A percentile compares a stretch with the other conserved stretches of the same genome.
Evolutionary conservation across 2,888 invertebrate species (phyloP).

Genomic region (Eristalinus sepulchralis): DNA sequence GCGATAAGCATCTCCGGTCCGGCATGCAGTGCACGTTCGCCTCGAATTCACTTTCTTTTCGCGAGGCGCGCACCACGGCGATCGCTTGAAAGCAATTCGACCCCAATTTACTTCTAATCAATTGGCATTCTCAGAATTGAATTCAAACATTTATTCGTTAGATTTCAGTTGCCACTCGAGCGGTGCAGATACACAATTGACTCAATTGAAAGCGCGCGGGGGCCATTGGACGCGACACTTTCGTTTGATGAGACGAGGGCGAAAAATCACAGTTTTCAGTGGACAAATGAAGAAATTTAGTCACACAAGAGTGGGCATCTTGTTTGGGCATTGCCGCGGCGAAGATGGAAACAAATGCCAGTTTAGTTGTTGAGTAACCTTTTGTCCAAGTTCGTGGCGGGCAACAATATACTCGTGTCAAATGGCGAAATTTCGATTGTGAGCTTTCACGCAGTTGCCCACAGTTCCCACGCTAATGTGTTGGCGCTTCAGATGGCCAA

Average conservation of each 20-base stretch:
- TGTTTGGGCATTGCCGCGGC: background rate
- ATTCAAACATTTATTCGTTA: background rate
- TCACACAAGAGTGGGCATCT: background rate
- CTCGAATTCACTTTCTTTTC: background rate
- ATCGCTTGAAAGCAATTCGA: slow-evolving; percentile 18
- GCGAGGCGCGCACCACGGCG: background rate
- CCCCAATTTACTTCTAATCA: slow-evolving; percentile 23
- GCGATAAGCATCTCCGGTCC: background rate
- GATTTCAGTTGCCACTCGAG: background rate
- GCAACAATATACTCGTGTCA: background rate
- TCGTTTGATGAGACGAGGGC: background rate
- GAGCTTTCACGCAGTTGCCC: background rate
- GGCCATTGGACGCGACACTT: background rate
- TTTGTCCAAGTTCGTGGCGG: background rate
- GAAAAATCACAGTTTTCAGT: background rate
- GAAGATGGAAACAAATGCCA: background rate
- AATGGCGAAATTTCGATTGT: background rate
- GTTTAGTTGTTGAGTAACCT: background rate
- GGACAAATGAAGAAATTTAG: background rate
- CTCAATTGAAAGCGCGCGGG: background rate
- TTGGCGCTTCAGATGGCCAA: background rate
- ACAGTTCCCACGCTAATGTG: background rate
- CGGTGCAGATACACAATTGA: background rate
- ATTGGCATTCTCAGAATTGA: slow-evolving; percentile 26
- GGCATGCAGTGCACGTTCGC: background rate